phyloP scores from a whole-genome alignment of 2,113 vertebrate species.

The Rhodinocichla rosea region DNA sequence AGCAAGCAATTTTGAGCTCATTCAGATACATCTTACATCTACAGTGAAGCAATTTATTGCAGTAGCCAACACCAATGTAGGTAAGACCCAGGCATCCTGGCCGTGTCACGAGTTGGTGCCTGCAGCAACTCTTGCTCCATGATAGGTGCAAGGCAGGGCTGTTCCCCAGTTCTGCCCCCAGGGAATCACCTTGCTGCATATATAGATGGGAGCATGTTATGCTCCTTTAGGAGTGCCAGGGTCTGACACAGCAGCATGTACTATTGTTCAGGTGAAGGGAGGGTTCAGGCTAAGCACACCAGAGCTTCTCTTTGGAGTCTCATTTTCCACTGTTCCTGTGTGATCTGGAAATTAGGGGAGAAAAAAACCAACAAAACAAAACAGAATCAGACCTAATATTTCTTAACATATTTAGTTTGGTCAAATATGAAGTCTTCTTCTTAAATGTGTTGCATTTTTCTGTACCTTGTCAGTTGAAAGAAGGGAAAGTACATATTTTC shows the following conservation, averaged over 20 bases:
- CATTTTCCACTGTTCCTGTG: neutral
- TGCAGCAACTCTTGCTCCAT: neutral
- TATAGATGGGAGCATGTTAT: neutral
- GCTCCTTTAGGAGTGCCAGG: neutral
- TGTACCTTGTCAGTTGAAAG: neutral
- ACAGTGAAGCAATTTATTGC: neutral
- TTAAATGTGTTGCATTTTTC: neutral
- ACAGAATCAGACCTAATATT: neutral
- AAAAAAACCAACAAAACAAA: neutral
- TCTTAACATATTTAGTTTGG: neutral
- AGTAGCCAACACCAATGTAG: neutral
- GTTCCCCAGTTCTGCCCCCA: neutral
- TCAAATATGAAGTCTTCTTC: neutral
- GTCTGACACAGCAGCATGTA: neutral
- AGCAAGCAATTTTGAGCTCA: neutral
- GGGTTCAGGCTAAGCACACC: neutral
- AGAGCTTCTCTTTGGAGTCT: neutral
- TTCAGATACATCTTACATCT: neutral
- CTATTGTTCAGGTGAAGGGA: neutral
- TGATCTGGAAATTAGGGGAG: neutral
- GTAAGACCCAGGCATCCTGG: neutral
- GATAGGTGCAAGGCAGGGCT: neutral
- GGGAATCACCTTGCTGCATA: neutral
- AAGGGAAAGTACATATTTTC: neutral
- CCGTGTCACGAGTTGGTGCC: neutral